Conservation (phyloP, 2,888 invertebrate species). For the Podabrus alpinus region DNA sequence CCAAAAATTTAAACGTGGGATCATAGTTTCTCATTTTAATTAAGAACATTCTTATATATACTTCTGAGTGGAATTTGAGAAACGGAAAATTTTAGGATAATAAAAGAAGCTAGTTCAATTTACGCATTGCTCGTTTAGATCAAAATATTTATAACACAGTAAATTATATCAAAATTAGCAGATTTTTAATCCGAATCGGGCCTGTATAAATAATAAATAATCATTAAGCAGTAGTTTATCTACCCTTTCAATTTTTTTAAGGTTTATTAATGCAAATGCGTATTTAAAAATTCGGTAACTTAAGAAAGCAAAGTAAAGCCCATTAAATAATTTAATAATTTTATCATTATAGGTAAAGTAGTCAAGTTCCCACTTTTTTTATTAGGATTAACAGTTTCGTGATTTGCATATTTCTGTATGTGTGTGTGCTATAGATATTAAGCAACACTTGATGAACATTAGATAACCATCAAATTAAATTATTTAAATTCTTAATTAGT, state of each 20-base stretch:
- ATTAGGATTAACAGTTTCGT: neutral
- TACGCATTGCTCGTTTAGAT: neutral
- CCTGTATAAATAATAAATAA: too few species aligned
- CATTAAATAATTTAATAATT: neutral
- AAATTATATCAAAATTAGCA: neutral
- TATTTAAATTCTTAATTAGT: neutral
- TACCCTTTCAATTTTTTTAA: neutral
- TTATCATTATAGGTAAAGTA: neutral
- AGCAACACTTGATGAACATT: neutral
- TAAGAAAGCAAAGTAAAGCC: neutral
- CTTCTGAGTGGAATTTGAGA: neutral
- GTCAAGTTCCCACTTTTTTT: neutral
- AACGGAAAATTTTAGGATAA: neutral
- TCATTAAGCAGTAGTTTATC: neutral
- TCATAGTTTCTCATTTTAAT: neutral
- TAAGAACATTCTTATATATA: neutral
- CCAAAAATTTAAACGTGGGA: neutral
- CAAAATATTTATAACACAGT: neutral
- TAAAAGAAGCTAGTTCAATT: neutral
- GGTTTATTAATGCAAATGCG: neutral
- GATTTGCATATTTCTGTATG: neutral
- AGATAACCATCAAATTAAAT: neutral
- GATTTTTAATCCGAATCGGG: too few species aligned
- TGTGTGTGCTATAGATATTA: neutral
- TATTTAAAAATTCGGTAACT: neutral